Evolutionary conservation across 2,888 invertebrate genomes (phyloP).

Genomic region (Seira musarum): DNA sequence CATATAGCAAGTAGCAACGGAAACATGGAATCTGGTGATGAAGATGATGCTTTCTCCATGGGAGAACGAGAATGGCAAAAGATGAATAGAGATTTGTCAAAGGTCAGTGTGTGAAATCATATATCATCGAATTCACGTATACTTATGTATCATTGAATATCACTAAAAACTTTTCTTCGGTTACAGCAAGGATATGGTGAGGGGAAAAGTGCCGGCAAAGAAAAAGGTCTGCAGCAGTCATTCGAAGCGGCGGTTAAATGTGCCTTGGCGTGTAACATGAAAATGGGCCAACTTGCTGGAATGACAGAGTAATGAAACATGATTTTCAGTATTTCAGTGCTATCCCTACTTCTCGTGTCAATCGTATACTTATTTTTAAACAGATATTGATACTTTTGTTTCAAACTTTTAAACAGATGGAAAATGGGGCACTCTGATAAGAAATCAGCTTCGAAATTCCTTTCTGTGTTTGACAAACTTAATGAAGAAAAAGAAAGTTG

Average conservation of each 20-base stretch:
- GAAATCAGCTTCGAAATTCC: too few species aligned
- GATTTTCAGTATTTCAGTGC: too few species aligned
- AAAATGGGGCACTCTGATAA: too few species aligned
- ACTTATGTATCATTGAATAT: too few species aligned
- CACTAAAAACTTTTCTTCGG: slow-evolving; percentile 12
- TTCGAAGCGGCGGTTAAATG: slow-evolving; percentile 55
- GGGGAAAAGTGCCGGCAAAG: slow-evolving; percentile 56
- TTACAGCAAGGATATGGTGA: slow-evolving; percentile 62
- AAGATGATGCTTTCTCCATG: slow-evolving; percentile 53
- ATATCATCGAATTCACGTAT: too few species aligned
- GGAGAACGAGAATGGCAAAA: slow-evolving; percentile 60
- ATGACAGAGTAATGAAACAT: slow-evolving; percentile 57
- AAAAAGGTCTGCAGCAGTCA: slow-evolving; percentile 49
- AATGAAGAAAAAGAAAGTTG: too few species aligned
- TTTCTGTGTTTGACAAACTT: too few species aligned
- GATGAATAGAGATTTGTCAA: slow-evolving; percentile 54
- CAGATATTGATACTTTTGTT: too few species aligned
- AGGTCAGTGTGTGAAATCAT: slow-evolving; percentile 45
- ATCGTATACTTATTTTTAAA: too few species aligned
- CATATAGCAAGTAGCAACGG: too few species aligned
- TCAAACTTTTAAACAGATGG: too few species aligned
- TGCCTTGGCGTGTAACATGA: slow-evolving; percentile 50
- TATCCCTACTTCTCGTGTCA: too few species aligned
- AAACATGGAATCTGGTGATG: slow-evolving; percentile 65
- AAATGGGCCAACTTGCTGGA: slow-evolving; percentile 61